phyloP scores from a whole-genome alignment of 1,140 invertebrate genomes.

The Harpegnathos saltator region DNA sequence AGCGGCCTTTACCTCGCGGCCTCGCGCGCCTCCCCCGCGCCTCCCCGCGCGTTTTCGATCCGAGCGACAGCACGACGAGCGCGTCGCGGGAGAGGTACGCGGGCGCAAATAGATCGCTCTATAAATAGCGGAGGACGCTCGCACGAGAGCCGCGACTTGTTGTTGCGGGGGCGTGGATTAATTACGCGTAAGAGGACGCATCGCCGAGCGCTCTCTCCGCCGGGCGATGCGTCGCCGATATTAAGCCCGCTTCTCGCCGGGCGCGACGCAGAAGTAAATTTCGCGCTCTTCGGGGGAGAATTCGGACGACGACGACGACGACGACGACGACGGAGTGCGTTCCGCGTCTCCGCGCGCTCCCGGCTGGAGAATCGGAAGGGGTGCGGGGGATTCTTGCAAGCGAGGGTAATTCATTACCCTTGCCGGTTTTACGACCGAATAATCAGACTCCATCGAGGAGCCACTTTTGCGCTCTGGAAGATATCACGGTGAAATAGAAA shows the following conservation, averaged over 20 bases:
- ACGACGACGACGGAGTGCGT: too few relatives aligned
- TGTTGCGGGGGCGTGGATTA: slow-evolving; percentile 53
- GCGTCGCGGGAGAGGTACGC: slow-evolving; percentile 1
- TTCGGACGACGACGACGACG: too few relatives aligned
- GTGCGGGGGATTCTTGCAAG: too few relatives aligned
- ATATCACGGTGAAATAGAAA: too few relatives aligned
- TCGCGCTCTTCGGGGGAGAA: not conserved
- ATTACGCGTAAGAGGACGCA: slow-evolving; percentile 48
- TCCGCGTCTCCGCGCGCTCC: too few relatives aligned
- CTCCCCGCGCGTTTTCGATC: slow-evolving; percentile 17
- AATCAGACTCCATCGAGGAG: too few relatives aligned
- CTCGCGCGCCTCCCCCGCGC: slow-evolving; percentile 8
- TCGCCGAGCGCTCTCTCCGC: slow-evolving; percentile 32
- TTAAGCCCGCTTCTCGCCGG: slow-evolving; percentile 9
- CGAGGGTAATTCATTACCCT: too few relatives aligned
- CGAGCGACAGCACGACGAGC: slow-evolving; percentile 13
- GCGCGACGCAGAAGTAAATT: not conserved
- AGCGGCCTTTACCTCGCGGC: slow-evolving; percentile 73
- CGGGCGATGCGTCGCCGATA: slow-evolving; percentile 11
- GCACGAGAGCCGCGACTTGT: slow-evolving; percentile 42
- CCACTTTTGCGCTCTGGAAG: too few relatives aligned
- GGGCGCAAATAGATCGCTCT: slow-evolving; percentile 54
- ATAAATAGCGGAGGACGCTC: slow-evolving; percentile 40
- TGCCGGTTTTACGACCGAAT: too few relatives aligned
- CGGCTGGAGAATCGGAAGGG: too few relatives aligned